A percentile compares a stretch with the other conserved stretches of the same genome.
phyloP scores from a whole-genome alignment of 1,140 invertebrate species.

The Monomorium pharaonis region DNA sequence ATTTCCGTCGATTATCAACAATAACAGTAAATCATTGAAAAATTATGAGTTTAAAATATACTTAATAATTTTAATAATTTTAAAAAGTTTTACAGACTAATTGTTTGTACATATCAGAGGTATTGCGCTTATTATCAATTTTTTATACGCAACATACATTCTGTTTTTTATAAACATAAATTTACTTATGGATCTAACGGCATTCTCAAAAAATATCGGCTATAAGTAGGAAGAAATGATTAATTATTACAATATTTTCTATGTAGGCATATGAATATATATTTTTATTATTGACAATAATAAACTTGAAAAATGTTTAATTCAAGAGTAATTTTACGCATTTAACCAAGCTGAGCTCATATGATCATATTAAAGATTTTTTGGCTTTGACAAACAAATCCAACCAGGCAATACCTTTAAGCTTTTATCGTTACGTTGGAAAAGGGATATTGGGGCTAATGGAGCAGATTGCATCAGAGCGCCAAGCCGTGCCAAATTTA shows the following conservation, averaged over 20 bases:
- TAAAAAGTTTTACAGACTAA: neutral
- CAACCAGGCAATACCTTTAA: conserved; percentile 69
- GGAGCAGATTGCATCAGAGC: conserved; percentile 81
- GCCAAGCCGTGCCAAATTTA: conserved; percentile 81
- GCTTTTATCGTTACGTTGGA: conserved; percentile 67
- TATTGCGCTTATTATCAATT: neutral
- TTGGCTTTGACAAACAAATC: conserved; percentile 42
- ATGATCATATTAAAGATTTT: neutral
- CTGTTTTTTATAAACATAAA: neutral
- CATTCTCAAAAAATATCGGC: neutral
- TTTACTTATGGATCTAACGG: neutral
- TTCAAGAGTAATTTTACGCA: neutral
- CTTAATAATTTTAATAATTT: neutral
- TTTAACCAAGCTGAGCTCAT: neutral
- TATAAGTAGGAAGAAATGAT: neutral
- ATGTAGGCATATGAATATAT: neutral
- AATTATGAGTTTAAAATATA: neutral
- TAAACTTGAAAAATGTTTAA: neutral
- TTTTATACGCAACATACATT: neutral
- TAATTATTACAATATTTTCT: neutral
- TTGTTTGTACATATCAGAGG: neutral
- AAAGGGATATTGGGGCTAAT: conserved; percentile 81
- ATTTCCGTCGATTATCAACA: neutral
- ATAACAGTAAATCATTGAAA: neutral
- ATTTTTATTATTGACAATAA: neutral